These are phyloP conservation scores for Aurelia aurita complex sp. Pacific DNA, from an alignment of 30 jellyfish, hydroid and myxozoan genomes.

Conservation along the genomic window DNA sequence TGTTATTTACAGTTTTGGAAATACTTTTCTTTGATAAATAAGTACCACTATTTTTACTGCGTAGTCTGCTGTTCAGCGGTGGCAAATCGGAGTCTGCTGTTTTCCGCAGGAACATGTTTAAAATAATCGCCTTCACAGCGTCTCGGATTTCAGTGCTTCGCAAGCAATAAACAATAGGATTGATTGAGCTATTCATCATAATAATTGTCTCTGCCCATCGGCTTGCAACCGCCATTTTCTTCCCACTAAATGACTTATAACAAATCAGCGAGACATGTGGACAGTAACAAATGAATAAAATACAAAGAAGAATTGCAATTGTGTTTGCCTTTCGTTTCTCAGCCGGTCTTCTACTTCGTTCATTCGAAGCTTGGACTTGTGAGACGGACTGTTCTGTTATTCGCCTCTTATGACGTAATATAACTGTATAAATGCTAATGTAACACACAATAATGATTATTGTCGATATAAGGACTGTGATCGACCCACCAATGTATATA, in stretches of 20 bases:
- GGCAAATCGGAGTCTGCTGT: too few relatives aligned
- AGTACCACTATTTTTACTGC: too few relatives aligned
- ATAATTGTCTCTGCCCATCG: slow-evolving; percentile 32
- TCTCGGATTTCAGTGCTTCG: slow-evolving; percentile 43
- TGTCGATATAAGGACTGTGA: slow-evolving; percentile 33
- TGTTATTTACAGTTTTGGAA: too few relatives aligned
- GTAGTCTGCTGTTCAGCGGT: too few relatives aligned
- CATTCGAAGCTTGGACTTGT: slow-evolving; percentile 40
- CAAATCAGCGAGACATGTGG: slow-evolving; percentile 60
- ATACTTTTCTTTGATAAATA: too few relatives aligned
- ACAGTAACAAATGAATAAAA: slow-evolving; percentile 50
- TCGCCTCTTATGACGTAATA: slow-evolving; percentile 59
- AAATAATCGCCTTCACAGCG: slow-evolving; percentile 20
- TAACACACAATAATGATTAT: slow-evolving; percentile 50
- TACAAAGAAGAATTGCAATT: slow-evolving; percentile 35
- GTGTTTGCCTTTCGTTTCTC: slow-evolving; percentile 56
- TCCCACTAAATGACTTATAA: slow-evolving; percentile 25
- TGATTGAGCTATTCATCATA: slow-evolving; percentile 48
- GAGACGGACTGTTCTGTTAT: slow-evolving; percentile 50
- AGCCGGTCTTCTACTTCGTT: slow-evolving; percentile 26
- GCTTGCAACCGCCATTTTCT: slow-evolving; percentile 8
- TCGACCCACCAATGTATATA: slow-evolving; percentile 42
- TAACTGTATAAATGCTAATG: slow-evolving; percentile 41
- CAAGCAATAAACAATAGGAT: slow-evolving; percentile 46
- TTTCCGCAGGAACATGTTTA: too few relatives aligned